Base-by-base conservation (phyloP, 2,797 vertebrate species). In the Etheostoma nigrum region DNA sequence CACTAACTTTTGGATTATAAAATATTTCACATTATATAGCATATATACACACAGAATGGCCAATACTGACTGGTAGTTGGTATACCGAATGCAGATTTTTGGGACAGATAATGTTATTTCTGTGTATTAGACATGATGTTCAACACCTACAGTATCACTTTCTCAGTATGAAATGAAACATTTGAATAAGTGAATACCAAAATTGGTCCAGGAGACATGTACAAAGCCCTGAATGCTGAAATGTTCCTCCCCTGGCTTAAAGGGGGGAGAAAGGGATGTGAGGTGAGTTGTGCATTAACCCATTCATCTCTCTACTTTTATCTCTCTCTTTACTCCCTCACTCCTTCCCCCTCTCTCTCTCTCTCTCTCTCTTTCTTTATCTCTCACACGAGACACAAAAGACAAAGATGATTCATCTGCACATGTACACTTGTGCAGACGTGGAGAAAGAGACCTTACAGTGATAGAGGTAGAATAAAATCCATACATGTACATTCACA, bases 251-350 rank as follows among this genome's bases (percentile, higher is more conserved):
- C 51, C 73, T 67, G 27, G 63, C 66, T 72, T 47, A 51, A 60
- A 86, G 76, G 75, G 79, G 81, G 68, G 63, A 45, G 68, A 10
- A 52, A 74, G 71, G 68, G 72, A 87, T 77, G 82, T 85, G 86
- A 90, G 86, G 84, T 89, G 82, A 90, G 82, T 59, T 65, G 25
- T 72, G 67, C 68, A 86, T 88, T 92, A 90, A 88, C 76, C 69
- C 83, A 87, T 91, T 88, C 66, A 86, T 89, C 87, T 86, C 73
- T 73, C 74, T 74, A 49, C 78, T 81, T 88, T 89, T 87, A 76
- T 91, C 78, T 86, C 70, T 66, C 61, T 70, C 64, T 54, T 59
- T 8, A 27, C 73, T 87, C 76, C 70, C 53, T 85, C 61, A n/a
- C 76, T 70, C 69, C 52, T 68, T 67, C 67, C 59, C 77, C 85